Evolutionary conservation across 2,113 vertebrate species (phyloP).

Genomic region (Microcebus jonahi): DNA sequence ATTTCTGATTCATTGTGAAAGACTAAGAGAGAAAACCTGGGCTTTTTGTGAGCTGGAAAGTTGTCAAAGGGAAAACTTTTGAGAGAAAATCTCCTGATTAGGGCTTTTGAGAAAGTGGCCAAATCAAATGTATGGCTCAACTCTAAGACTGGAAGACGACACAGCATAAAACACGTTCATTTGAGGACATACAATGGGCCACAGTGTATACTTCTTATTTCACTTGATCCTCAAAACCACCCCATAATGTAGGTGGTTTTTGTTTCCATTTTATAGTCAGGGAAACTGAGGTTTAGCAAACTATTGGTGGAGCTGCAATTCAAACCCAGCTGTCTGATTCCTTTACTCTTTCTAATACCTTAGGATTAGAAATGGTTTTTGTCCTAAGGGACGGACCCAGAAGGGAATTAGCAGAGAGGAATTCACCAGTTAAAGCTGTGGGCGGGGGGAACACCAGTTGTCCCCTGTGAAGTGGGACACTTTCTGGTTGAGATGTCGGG

Average conservation of each 20-base stretch:
- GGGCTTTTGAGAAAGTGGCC: neutral
- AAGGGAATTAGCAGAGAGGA: neutral
- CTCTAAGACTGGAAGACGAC: neutral
- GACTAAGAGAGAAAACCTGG: neutral
- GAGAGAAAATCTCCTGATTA: neutral
- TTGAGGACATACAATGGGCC: neutral
- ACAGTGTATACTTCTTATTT: neutral
- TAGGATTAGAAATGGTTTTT: neutral
- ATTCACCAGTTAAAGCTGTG: neutral
- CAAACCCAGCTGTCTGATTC: neutral
- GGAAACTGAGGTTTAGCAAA: neutral
- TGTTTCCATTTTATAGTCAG: neutral
- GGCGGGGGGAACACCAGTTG: neutral
- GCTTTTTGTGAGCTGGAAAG: neutral
- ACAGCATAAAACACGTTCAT: neutral
- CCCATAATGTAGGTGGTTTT: neutral
- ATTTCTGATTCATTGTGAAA: slow-evolving; percentile 32
- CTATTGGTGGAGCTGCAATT: neutral
- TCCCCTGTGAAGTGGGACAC: neutral
- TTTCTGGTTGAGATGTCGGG: neutral
- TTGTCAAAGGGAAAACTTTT: neutral
- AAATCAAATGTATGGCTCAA: neutral
- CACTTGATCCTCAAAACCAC: neutral
- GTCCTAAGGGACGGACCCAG: neutral
- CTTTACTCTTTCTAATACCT: neutral